Percentiles rank a stretch among this genome's conserved stretches.
phyloP scores from a whole-genome alignment of 2,797 vertebrate species.

The Poecilia wingei region DNA sequence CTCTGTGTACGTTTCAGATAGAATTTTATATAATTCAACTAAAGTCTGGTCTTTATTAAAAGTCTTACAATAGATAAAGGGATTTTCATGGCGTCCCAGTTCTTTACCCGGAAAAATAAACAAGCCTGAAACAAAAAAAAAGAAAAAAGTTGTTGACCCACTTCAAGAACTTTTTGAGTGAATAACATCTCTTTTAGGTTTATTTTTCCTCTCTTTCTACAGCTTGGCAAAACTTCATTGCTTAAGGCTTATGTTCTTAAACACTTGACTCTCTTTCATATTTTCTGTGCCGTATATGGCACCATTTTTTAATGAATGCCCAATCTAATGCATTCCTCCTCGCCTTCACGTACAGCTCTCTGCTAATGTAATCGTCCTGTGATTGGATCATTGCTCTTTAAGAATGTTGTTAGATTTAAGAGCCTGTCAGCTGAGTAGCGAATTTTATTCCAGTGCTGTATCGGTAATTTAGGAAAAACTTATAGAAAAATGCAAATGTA shows the following conservation, averaged over 20 bases:
- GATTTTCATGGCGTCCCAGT: neutral
- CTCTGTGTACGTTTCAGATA: neutral
- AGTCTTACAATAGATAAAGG: neutral
- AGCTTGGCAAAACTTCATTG: neutral
- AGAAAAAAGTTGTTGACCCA: slow-evolving; percentile 12
- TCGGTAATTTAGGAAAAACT: slow-evolving; percentile 39
- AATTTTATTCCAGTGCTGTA: slow-evolving; percentile 17
- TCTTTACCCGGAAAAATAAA: slow-evolving; percentile 20
- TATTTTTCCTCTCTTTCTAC: neutral
- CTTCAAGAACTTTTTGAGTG: neutral
- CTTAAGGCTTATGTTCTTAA: slow-evolving; percentile 7
- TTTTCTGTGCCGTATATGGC: neutral
- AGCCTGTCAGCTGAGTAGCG: slow-evolving; percentile 6
- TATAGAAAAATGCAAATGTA: slow-evolving; percentile 51
- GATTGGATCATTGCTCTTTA: slow-evolving; percentile 18
- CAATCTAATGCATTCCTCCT: neutral
- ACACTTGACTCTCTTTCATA: neutral
- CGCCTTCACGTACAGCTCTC: neutral
- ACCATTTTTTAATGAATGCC: neutral
- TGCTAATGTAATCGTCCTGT: slow-evolving; percentile 3
- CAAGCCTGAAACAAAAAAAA: neutral
- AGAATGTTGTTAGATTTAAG: slow-evolving; percentile 15
- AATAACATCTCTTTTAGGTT: neutral
- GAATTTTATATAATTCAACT: slow-evolving; percentile 18
- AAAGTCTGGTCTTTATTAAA: neutral